phyloP scores from a whole-genome alignment of 2,888 invertebrate genomes.

The Drosophila borborema region DNA sequence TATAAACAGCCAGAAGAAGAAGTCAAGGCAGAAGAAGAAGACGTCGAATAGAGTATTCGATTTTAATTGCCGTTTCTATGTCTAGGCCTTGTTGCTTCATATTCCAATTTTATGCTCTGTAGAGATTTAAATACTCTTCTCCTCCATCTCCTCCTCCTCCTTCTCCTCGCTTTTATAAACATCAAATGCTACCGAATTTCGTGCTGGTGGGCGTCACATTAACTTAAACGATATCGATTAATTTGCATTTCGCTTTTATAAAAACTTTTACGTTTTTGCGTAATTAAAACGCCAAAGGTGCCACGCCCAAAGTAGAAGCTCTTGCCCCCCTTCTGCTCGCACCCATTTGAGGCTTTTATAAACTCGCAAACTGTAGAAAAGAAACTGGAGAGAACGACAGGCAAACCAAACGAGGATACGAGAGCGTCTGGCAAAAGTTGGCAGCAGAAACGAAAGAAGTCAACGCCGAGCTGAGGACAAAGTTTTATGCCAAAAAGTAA shows the following conservation, averaged over 20 bases:
- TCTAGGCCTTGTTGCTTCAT: slow-evolving; percentile 27
- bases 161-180: slow-evolving; percentile 14
- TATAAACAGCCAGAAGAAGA: slow-evolving; percentile 52
- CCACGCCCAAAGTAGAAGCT: slow-evolving; percentile 61
- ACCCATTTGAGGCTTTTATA: slow-evolving; percentile 50
- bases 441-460: slow-evolving; percentile 65
- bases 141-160: not conserved
- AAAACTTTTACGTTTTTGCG: slow-evolving; percentile 65
- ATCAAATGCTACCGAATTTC: slow-evolving; percentile 46
- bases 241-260: slow-evolving; percentile 67
- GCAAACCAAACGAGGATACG: slow-evolving; percentile 21
- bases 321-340: not conserved
- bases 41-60: slow-evolving; percentile 37
- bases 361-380: slow-evolving; percentile 47
- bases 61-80: slow-evolving; percentile 32
- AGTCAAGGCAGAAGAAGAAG: slow-evolving; percentile 33
- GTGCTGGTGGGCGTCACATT: slow-evolving; percentile 50
- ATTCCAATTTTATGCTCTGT: slow-evolving; percentile 30
- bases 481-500: slow-evolving; percentile 79
- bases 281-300: slow-evolving; percentile 80
- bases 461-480: slow-evolving; percentile 72
- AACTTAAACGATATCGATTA: slow-evolving; percentile 76
- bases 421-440: slow-evolving; percentile 68
- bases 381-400: slow-evolving; percentile 29
- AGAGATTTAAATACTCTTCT: slow-evolving; percentile 26